Base-by-base conservation (phyloP, 2,888 invertebrate genomes). In the Auanema freiburgensis region DNA sequence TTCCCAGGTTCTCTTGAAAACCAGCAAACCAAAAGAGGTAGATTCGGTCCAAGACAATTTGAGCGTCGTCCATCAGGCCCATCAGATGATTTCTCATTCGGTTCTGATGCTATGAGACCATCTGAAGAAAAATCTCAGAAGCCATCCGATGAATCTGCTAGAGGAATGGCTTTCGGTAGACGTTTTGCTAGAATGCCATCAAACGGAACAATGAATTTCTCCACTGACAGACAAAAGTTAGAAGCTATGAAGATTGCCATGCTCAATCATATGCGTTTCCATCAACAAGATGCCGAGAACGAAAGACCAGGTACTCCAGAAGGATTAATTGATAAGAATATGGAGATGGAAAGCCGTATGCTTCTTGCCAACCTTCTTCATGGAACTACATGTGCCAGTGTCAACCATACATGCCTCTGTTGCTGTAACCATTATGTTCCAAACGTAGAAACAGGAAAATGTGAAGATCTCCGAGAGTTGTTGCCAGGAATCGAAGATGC, bases 371-470 rank as follows among this genome's bases (percentile, higher is more conserved):
- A 65, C 11, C 65, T 70, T 14, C 43, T 70, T 18, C 65, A 67
- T 50, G 70, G 65, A 56, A 70, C 70, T 2, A 65, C 67, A 14
- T 70, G 70, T 42, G 67, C 53, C 57, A 60, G 46, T 16, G 51
- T 16, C 24, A 46, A 42, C 11, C 25, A 56, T 16, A 58, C 49
- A 1, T 69, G 69, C 42, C 59, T 70, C 1, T 70, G 70, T 57
- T 70, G 70, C 56, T 70, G 70, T 44, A 65, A 67, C 0, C 70
- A 65, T 46, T 70, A 50, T 46, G 51, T 70, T 18, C 70, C 70
- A n/a, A 67, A 67, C 41, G 57, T 70, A 5, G 59, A 59, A 24
- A 70, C 54, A 18, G 67, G 65, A 12, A 61, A 60, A 5, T 70
- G 70, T 43, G 67, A 70, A 25, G 63, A 67, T 62, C 57, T 70